phyloP scores from a whole-genome alignment of 2,797 vertebrate genomes.

The Lagorchestes hirsutus region DNA sequence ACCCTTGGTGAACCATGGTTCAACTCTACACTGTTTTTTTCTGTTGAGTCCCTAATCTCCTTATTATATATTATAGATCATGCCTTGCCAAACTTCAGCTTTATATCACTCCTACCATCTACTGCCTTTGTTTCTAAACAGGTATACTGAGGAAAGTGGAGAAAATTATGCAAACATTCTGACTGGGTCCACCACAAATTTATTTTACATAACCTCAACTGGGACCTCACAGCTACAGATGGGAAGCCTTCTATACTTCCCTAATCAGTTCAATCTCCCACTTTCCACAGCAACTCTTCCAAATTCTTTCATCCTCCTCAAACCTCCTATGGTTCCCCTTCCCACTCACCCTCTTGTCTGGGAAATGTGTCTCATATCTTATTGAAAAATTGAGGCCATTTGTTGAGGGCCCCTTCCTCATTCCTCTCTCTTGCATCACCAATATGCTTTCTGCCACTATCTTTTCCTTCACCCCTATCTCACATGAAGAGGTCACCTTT shows the following conservation, averaged over 20 bases:
- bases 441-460: not conserved
- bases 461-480: no score
- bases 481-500: no score
- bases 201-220: not conserved
- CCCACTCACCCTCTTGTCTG: not conserved
- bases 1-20: not conserved
- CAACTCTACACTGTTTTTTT: not conserved
- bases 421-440: not conserved
- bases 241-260: not conserved
- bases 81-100: no score
- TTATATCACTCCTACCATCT: no score
- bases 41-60: no score
- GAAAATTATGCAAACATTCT: no score
- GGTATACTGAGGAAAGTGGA: no score
- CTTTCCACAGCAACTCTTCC: not conserved
- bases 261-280: not conserved
- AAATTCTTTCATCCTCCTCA: not conserved
- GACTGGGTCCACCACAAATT: no score
- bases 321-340: not conserved
- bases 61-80: no score
- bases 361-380: not conserved
- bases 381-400: not conserved
- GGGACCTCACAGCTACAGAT: not conserved
- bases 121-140: no score
- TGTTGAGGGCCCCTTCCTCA: not conserved